Evolutionary conservation across 2,797 vertebrate species (phyloP).

Genomic region (Chiroxiphia lanceolata): DNA sequence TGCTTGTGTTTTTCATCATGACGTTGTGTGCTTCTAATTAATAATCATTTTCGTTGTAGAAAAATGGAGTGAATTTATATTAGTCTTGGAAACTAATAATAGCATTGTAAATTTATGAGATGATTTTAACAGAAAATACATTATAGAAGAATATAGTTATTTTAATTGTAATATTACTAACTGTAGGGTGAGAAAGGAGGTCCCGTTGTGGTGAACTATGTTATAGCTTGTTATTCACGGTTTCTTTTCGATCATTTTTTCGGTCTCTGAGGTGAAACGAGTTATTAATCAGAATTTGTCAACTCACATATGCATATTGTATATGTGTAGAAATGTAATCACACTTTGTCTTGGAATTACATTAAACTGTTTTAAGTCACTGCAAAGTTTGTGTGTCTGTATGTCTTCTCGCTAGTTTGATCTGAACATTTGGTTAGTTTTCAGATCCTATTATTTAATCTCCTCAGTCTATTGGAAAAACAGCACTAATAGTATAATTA

Average conservation of each 20-base stretch:
- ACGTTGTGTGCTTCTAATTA: slow-evolving; percentile 99
- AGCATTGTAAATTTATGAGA: slow-evolving; percentile 97
- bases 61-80: slow-evolving; percentile 99
- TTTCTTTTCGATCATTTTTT: slow-evolving; percentile 99
- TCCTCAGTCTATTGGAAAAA: background rate
- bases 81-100: slow-evolving; percentile 99
- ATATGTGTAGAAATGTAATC: slow-evolving; percentile 99
- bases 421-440: background rate
- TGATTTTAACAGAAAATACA: slow-evolving; percentile 97
- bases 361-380: slow-evolving; percentile 99
- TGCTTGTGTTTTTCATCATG: slow-evolving; percentile 98
- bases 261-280: slow-evolving; percentile 99
- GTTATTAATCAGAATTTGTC: slow-evolving; percentile 99
- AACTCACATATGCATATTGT: slow-evolving; percentile 99
- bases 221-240: slow-evolving; percentile 99
- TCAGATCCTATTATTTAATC: background rate
- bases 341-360: slow-evolving; percentile 99
- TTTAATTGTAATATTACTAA: slow-evolving; percentile 99
- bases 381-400: slow-evolving; percentile 54
- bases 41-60: slow-evolving; percentile 99
- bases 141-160: slow-evolving; percentile 99
- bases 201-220: slow-evolving; percentile 97
- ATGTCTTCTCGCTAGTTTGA: background rate
- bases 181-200: slow-evolving; percentile 94
- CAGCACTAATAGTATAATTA: background rate